Conservation (phyloP, 2,888 invertebrate species). For the Plagiodera versicolora region DNA sequence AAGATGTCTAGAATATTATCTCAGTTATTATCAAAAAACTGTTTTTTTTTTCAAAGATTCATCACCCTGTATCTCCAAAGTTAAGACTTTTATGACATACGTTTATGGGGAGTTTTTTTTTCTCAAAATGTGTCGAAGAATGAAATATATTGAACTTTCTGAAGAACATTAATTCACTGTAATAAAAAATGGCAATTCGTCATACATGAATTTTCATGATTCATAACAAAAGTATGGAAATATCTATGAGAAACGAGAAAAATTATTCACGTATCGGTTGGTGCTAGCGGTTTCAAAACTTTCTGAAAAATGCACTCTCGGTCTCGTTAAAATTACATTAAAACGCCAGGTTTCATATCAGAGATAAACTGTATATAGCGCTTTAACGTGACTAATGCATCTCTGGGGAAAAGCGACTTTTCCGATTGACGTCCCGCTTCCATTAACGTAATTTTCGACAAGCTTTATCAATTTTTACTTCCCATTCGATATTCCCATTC, state of each 20-base stretch:
- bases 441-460: conserved; percentile 53
- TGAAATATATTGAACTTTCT: too few relatives aligned
- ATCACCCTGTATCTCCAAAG: too few relatives aligned
- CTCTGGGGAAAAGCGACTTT: conserved; percentile 35
- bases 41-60: too few relatives aligned
- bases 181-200: too few relatives aligned
- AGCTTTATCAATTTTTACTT: conserved; percentile 51
- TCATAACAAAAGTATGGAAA: not conserved
- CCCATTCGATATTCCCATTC: conserved; percentile 46
- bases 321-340: conserved; percentile 54
- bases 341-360: conserved; percentile 51
- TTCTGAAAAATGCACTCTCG: conserved; percentile 32
- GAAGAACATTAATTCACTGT: too few relatives aligned
- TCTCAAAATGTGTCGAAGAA: too few relatives aligned
- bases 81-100: too few relatives aligned
- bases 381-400: conserved; percentile 45
- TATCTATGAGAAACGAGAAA: not conserved
- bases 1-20: too few relatives aligned
- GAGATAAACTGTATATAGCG: conserved; percentile 40
- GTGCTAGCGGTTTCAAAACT: conserved; percentile 22
- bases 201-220: not conserved
- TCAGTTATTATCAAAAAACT: too few relatives aligned
- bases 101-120: too few relatives aligned
- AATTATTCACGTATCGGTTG: conserved; percentile 21
- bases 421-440: conserved; percentile 46